Evolutionary conservation across 2,888 invertebrate genomes (phyloP).

Genomic region (Xestia sexstrigata): DNA sequence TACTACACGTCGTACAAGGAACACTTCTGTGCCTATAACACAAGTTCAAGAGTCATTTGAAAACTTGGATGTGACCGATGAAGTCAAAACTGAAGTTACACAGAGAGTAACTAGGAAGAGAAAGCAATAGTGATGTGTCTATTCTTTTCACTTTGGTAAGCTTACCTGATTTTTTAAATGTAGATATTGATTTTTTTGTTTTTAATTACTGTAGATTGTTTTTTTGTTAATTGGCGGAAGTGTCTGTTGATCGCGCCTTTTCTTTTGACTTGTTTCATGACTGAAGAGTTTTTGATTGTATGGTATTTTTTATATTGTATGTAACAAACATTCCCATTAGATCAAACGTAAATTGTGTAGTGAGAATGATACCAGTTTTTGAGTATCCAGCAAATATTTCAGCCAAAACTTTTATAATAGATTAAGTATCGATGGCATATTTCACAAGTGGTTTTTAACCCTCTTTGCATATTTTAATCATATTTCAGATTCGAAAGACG

Average conservation of each 20-base stretch:
- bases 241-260: conserved; percentile 9
- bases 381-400: conserved; percentile 24
- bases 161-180: conserved; percentile 27
- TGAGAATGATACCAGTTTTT: neutral
- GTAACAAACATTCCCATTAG: no score
- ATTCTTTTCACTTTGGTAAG: conserved; percentile 45
- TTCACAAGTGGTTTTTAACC: neutral
- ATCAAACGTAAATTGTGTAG: no score
- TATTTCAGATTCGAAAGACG: neutral
- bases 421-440: conserved; percentile 14
- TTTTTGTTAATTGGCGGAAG: neutral
- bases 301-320: neutral
- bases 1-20: conserved; percentile 11
- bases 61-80: conserved; percentile 64
- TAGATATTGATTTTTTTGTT: conserved; percentile 10
- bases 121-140: conserved; percentile 70
- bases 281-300: neutral
- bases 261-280: neutral
- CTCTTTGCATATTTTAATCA: neutral
- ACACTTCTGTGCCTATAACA: neutral
- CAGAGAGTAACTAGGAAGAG: conserved; percentile 79
- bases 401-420: neutral
- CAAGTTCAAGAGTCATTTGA: conserved; percentile 39
- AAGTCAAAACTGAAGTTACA: conserved; percentile 77
- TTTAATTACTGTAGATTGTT: neutral